These are phyloP conservation scores for chimpanzee (Pan troglodytes) DNA, from an alignment of 2,113 vertebrate genomes.

Conservation along the genomic window DNA sequence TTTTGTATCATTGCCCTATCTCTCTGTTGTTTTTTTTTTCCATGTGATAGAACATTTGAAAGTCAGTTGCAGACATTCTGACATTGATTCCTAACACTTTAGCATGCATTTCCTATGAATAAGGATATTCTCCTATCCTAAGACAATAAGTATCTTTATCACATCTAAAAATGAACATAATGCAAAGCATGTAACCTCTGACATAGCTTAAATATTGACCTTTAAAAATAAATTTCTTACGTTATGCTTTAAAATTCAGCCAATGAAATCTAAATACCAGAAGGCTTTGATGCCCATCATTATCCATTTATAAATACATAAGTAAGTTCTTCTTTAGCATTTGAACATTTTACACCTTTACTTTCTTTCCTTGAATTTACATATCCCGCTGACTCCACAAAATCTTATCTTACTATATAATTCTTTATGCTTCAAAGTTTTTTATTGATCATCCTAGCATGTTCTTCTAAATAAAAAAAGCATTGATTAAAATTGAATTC, in stretches of 20 bases:
- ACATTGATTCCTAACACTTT: neutral
- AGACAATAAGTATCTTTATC: neutral
- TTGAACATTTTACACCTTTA: slow-evolving; percentile 31
- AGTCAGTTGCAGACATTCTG: neutral
- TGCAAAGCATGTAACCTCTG: slow-evolving; percentile 1
- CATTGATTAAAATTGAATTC: neutral
- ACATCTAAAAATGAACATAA: neutral
- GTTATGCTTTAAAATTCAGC: slow-evolving; percentile 12
- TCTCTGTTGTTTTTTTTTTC: neutral
- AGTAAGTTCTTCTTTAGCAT: neutral
- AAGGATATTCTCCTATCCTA: neutral
- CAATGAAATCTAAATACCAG: neutral
- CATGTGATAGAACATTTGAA: neutral
- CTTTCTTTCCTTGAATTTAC: slow-evolving; percentile 28
- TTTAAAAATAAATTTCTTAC: slow-evolving; percentile 22
- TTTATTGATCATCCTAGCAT: neutral
- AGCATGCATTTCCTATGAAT: neutral
- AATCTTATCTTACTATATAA: neutral
- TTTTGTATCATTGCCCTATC: neutral
- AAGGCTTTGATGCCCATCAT: neutral
- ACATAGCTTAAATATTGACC: neutral
- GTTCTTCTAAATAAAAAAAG: slow-evolving; percentile 39
- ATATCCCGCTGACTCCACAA: neutral
- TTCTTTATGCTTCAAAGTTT: slow-evolving; percentile 39
- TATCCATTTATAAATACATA: neutral